A percentile compares a stretch with the other conserved stretches of the same genome.
These are phyloP conservation scores for Plutomurus gul DNA, from an alignment of 1,140 invertebrate species.

Conservation along the genomic window DNA sequence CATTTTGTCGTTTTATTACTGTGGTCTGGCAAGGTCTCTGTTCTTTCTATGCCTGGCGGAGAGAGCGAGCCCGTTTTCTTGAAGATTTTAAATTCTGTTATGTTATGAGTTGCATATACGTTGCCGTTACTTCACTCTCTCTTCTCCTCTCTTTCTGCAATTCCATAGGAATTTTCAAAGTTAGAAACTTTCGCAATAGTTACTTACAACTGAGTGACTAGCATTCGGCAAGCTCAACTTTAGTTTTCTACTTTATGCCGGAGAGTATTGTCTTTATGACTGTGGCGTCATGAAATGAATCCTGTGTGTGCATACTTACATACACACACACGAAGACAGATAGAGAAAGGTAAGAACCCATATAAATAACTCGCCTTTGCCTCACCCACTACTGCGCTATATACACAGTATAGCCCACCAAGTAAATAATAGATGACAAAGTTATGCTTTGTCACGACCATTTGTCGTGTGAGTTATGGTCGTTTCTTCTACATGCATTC, in stretches of 20 bases:
- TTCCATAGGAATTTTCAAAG: background rate
- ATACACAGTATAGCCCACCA: background rate
- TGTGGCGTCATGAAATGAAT: constrained; percentile 21
- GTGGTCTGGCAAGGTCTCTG: too few species aligned
- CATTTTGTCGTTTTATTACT: constrained; percentile 4
- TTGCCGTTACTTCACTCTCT: background rate
- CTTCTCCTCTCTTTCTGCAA: background rate
- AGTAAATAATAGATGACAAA: constrained; percentile 30
- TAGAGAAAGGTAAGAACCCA: background rate
- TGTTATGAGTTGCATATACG: background rate
- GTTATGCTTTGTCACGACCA: constrained; percentile 16
- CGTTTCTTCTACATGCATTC: background rate
- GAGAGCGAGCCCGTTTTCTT: background rate
- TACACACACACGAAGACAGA: background rate
- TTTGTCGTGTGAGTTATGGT: constrained; percentile 23
- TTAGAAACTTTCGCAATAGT: background rate
- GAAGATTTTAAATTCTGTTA: constrained; percentile 28
- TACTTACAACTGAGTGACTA: background rate
- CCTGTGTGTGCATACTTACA: constrained; percentile 5
- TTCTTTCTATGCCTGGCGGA: background rate
- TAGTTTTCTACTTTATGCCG: constrained; percentile 21
- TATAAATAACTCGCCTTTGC: background rate
- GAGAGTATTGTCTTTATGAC: constrained; percentile 21
- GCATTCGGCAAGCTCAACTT: background rate
- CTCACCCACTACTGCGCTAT: too few species aligned